Conservation (phyloP, 1,140 invertebrate genomes). For the Rhopalosiphum maidis region DNA sequence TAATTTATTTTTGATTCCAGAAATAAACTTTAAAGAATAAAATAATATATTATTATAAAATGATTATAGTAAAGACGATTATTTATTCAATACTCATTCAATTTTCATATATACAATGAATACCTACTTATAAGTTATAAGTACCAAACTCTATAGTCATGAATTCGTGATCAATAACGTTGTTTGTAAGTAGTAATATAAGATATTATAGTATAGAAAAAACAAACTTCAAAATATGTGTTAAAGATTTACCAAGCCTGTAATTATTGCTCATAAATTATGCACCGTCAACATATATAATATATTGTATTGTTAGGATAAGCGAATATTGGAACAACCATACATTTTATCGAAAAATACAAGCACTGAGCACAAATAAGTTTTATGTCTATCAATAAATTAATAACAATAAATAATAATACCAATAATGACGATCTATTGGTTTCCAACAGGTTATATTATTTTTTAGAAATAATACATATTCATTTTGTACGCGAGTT, state of each 20-base stretch:
- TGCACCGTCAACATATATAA: neutral
- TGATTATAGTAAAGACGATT: neutral
- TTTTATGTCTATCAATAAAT: neutral
- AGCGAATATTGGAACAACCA: neutral
- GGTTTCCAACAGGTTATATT: neutral
- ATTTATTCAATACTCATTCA: neutral
- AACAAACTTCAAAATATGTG: neutral
- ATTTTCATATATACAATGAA: neutral
- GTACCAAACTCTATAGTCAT: neutral
- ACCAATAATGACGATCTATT: neutral
- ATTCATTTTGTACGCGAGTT: neutral
- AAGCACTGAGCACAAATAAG: neutral
- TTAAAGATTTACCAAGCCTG: neutral
- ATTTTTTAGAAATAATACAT: slow-evolving; percentile 6
- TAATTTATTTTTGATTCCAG: neutral
- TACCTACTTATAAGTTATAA: neutral
- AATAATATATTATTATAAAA: slow-evolving; percentile 10
- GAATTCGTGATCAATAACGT: neutral
- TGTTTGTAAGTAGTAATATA: neutral
- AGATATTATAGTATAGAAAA: neutral
- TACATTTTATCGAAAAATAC: neutral
- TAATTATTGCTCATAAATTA: slow-evolving; percentile 6
- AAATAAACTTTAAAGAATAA: neutral
- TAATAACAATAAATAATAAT: neutral
- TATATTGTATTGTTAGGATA: neutral